Evolutionary conservation across 2,797 vertebrate genomes (phyloP).

Genomic region (Acestrorhynchus altus): DNA sequence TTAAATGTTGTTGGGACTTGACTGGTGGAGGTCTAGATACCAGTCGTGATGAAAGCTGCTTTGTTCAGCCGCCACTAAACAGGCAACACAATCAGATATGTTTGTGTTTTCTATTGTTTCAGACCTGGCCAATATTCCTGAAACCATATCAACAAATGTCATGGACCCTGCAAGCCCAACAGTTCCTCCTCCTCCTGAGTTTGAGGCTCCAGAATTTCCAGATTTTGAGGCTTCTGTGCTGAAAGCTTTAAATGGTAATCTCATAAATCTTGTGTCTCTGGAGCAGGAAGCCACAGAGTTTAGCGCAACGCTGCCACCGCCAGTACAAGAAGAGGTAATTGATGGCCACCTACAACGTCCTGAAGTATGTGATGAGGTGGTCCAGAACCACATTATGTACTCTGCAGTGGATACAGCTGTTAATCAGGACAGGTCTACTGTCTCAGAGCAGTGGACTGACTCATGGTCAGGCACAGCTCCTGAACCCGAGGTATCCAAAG

Average conservation of each 20-base stretch:
- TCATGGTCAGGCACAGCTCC: neutral
- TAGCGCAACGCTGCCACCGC: constrained; percentile 23
- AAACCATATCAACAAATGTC: constrained; percentile 26
- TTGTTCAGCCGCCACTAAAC: no score
- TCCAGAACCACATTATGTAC: neutral
- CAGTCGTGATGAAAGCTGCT: no score
- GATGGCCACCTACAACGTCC: constrained; percentile 52
- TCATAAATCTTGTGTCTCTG: constrained; percentile 62
- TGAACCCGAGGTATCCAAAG: neutral
- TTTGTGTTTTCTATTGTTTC: constrained; percentile 31
- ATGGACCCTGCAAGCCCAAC: constrained; percentile 33
- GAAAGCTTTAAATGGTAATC: constrained; percentile 53
- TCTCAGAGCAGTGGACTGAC: neutral
- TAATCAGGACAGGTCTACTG: neutral
- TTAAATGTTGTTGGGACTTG: no score
- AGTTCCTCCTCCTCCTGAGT: constrained; percentile 46
- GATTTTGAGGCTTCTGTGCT: constrained; percentile 69
- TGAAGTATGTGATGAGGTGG: neutral
- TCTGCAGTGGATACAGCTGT: neutral
- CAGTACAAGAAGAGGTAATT: constrained; percentile 32
- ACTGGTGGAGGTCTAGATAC: no score
- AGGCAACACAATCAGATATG: no score
- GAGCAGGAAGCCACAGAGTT: constrained; percentile 61
- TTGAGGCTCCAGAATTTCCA: constrained; percentile 69
- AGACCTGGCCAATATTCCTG: constrained; percentile 56